These are phyloP conservation scores for Syncerus caffer DNA, from an alignment of 2,797 vertebrate genomes.

Conservation along the genomic window DNA sequence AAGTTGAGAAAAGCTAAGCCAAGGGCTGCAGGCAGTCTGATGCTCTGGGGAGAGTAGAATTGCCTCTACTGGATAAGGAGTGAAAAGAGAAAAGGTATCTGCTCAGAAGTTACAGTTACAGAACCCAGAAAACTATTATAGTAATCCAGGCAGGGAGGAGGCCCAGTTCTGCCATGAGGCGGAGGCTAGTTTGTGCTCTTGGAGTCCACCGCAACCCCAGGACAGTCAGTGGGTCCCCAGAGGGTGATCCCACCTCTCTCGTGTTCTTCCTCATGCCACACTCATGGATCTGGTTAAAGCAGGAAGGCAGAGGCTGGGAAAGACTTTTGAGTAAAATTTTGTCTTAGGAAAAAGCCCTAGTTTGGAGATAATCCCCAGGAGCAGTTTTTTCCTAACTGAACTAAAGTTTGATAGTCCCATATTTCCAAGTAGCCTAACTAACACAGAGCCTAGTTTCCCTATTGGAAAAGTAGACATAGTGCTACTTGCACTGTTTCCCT, in stretches of 20 bases:
- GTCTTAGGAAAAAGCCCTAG: background rate
- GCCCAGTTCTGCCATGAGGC: background rate
- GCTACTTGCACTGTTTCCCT: background rate
- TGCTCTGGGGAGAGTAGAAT: background rate
- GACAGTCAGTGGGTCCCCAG: background rate
- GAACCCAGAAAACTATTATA: background rate
- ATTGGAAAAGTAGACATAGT: background rate
- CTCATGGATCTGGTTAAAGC: background rate
- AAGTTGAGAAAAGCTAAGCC: background rate
- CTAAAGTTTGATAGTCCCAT: background rate
- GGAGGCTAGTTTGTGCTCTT: too few species aligned
- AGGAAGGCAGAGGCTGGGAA: background rate
- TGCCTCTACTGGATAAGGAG: background rate
- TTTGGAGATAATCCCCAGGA: background rate
- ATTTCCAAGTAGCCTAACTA: background rate
- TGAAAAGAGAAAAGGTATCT: background rate
- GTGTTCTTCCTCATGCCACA: background rate
- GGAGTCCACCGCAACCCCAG: background rate
- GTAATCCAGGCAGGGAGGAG: background rate
- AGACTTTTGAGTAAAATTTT: background rate
- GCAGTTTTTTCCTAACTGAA: background rate
- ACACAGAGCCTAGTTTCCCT: background rate
- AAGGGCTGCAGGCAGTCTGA: background rate
- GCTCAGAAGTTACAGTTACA: background rate
- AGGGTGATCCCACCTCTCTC: background rate